Evolutionary conservation across 2,888 invertebrate species (phyloP).

Genomic region (Ochlodes sylvanus): DNA sequence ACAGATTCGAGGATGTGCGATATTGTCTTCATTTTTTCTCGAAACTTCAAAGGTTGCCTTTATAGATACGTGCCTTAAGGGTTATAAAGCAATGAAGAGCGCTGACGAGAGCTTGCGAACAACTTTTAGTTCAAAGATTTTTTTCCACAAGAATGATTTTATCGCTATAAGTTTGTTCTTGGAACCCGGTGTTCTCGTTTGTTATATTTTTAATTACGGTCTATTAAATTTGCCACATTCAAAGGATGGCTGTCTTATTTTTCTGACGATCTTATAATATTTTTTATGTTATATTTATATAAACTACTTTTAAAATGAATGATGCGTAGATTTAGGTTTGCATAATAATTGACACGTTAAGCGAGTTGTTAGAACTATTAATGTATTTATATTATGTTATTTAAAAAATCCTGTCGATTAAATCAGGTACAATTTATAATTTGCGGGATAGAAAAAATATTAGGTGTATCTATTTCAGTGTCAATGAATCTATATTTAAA

Average conservation of each 20-base stretch:
- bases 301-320: not conserved
- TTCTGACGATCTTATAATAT: not conserved
- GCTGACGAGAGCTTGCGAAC: constrained; percentile 10
- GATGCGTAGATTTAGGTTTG: too few relatives aligned
- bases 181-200: not conserved
- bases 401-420: too few relatives aligned
- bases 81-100: constrained; percentile 22
- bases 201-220: constrained; percentile 3
- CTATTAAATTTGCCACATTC: not conserved
- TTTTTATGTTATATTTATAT: not conserved
- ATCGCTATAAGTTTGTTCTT: not conserved
- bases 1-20: constrained; percentile 11
- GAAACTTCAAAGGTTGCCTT: constrained; percentile 25
- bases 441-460: too few relatives aligned
- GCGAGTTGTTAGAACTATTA: too few relatives aligned
- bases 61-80: constrained; percentile 21
- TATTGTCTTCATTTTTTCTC: constrained; percentile 35
- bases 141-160: constrained; percentile 11
- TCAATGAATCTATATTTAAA: too few relatives aligned
- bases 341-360: too few relatives aligned
- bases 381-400: too few relatives aligned
- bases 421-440: too few relatives aligned
- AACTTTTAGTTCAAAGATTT: constrained; percentile 21
- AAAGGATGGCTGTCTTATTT: not conserved
- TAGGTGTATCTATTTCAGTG: too few relatives aligned